Base-by-base conservation (phyloP, 2,888 invertebrate species). In the Cephus spinipes region DNA sequence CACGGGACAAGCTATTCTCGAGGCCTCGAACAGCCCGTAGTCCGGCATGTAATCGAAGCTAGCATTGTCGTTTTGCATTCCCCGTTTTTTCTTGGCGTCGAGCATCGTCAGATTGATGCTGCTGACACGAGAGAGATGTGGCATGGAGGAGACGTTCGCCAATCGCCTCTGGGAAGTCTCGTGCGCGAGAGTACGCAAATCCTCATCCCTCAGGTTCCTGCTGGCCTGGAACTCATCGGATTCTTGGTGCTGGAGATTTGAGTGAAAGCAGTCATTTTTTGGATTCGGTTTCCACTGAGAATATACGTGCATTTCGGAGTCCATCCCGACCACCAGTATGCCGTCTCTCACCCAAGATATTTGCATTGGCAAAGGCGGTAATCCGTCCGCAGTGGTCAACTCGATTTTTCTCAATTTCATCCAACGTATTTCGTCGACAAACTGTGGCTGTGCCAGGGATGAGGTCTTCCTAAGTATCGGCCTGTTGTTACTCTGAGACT, bases 281-380 rank as follows among this genome's bases (percentile, higher is more conserved):
- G 92, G 91, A 86, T 95, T 95, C 0, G 97, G 96, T 88, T 97
- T 97, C 99, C 99, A 99, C 89, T 99, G 99, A 0, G 98, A 98
- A 90, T 99, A 99, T 0, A 99, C 98, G 88, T 99, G 98, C 98
- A 99, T 99, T 91, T 99, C 99, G 3, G 98, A 99, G 90, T 99
- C 98, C 99, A 99, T 99, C 3, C 99, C 99, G 1, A 99, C 98
- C 0, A 99, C 98, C 1, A 99, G 92, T 83, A 99, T 98, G 0
- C 99, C 99, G 89, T 99, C 99, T 34, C 99, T 94, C 0, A 99
- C 98, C 99, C 99, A 99, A 2, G 98, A 98, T 86, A 99, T 97
- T 91, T 99, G 98, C 97, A 99, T 99, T 0, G 99, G 99, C 74
- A 99, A 92, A 0, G 99, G 99, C 1, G 98, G 98, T 69, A 99